phyloP scores from a whole-genome alignment of 2,113 vertebrate species.

The Phainopepla nitens region DNA sequence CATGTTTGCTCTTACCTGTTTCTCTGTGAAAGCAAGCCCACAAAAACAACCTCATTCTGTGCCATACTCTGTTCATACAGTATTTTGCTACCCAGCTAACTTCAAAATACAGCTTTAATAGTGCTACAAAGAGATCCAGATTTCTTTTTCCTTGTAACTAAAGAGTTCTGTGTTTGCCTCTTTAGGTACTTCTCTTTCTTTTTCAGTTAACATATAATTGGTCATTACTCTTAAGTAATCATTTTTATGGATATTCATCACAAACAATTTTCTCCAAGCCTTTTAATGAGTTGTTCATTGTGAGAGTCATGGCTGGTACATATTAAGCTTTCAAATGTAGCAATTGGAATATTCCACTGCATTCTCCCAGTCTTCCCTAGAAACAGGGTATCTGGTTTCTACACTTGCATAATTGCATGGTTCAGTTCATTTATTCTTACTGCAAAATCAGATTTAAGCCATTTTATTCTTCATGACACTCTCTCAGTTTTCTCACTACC shows the following conservation, averaged over 20 bases:
- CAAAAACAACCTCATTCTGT: background rate
- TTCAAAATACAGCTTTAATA: background rate
- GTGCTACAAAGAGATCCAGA: background rate
- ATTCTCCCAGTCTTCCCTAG: background rate
- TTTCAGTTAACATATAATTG: background rate
- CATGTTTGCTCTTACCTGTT: background rate
- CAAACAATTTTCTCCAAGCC: background rate
- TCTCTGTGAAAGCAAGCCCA: background rate
- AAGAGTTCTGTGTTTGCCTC: background rate
- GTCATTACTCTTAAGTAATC: background rate
- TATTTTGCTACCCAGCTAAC: background rate
- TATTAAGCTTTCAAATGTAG: background rate
- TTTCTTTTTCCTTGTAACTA: background rate
- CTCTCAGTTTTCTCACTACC: background rate
- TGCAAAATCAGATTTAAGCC: background rate
- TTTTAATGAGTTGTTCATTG: background rate
- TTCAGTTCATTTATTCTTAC: background rate
- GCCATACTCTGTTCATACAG: background rate
- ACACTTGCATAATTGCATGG: background rate
- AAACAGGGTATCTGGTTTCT: constrained; percentile 2
- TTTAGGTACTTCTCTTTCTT: background rate
- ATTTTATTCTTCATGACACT: background rate
- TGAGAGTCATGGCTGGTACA: background rate
- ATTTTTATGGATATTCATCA: background rate
- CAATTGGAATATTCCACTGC: background rate